Evolutionary conservation across 1,140 invertebrate genomes (phyloP).

Genomic region (Ceratosolen solmsi): DNA sequence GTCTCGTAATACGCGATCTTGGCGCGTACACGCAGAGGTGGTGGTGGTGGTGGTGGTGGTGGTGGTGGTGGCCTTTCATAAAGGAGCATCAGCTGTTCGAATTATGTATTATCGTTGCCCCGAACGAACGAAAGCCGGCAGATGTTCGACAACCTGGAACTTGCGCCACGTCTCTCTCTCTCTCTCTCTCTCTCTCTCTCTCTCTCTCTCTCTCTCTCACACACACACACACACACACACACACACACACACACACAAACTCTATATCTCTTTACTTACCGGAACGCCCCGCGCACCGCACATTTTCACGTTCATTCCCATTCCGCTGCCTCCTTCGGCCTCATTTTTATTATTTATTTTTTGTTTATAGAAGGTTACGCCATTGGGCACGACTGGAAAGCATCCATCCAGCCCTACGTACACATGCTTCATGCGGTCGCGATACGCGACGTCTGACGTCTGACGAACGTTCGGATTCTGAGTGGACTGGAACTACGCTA

Average conservation of each 20-base stretch:
- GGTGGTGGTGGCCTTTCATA: constrained; percentile 58
- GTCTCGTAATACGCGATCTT: not conserved
- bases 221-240: constrained; percentile 52
- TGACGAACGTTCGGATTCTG: not conserved
- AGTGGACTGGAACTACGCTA: not conserved
- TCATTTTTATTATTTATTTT: not conserved
- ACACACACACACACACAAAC: constrained; percentile 47
- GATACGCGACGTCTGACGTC: no score
- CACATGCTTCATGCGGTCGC: not conserved
- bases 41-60: not conserved
- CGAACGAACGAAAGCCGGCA: constrained; percentile 66
- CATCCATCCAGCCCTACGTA: not conserved
- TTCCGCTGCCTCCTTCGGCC: not conserved
- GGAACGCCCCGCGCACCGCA: constrained; percentile 9
- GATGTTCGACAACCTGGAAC: constrained; percentile 68
- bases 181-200: constrained; percentile 41
- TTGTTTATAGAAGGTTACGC: not conserved
- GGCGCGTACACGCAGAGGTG: not conserved
- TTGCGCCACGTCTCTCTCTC: constrained; percentile 55
- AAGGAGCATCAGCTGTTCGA: constrained; percentile 72
- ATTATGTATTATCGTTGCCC: constrained; percentile 71
- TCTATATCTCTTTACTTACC: not conserved
- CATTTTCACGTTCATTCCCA: constrained; percentile 9
- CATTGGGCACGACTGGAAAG: not conserved
- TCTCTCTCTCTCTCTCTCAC: not conserved